Evolutionary conservation across 2,888 invertebrate species (phyloP), one percentile per base, ranked within the genome.

Genomic region (Blastobasis adustella): DNA sequence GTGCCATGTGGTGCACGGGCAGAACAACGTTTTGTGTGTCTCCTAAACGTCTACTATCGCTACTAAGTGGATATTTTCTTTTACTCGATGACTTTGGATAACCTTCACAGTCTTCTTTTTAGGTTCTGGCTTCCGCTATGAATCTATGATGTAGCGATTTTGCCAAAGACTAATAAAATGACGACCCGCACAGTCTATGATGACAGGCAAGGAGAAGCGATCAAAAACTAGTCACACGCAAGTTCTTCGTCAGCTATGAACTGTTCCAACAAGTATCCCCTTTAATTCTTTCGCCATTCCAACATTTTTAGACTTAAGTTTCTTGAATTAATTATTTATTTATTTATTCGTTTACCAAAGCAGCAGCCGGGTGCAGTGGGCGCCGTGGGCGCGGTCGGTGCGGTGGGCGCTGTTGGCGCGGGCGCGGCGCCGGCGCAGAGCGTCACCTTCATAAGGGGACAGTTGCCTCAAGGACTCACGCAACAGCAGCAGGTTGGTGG

Each of bases 401-500:
- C 81, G 0, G 83, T 6, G 2, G 40, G 39, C 40, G 37, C 46
- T 46, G 5, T 46, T 37, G 36, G 40, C 81, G 0, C 81, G 0
- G 83, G 82, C 4, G 71, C 79, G 1, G 77, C 75, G n/a, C 63
- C 90, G 0, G 78, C 87, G 0, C 90, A 90, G 49, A 93, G 93
- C 57, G 93, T 93, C 46, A 93, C 93, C 5, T 91, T 91, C 57
- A 93, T 93, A 37, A 90, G 93, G 45, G 91, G 93, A 54, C 93
- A 92, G 59, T 88, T 93, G 56, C 91, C 93, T 0, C 91, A 91
- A 0, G 93, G 92, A 0, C 81, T 93, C 0, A 90, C 89, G 0
- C 91, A 90, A 52, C 91, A 91, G 51, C 91, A 91, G 59, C 92
- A 91, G 80, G 90, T 91, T 68, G 1, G 23, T 23, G 23, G 23